Base-by-base conservation (phyloP, 92 coral and sea anemone species). In the Zoanthus solanderi region DNA sequence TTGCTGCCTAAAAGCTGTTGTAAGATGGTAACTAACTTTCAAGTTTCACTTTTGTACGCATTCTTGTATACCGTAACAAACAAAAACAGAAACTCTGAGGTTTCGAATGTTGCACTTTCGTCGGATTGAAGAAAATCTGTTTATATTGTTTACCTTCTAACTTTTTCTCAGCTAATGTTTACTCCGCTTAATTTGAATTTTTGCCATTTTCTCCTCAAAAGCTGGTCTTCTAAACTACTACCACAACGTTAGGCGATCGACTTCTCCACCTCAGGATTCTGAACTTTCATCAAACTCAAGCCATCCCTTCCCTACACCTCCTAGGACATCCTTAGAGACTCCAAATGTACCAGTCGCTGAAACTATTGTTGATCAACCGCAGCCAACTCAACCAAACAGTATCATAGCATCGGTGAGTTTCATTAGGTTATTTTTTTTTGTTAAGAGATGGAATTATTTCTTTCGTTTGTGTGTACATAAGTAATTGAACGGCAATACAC, bases 211-310 rank as follows among this genome's bases (percentile, higher is more conserved):
- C n/a, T 16, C 4, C 13, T 48, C 67, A 77, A 53, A 23, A 76
- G 82, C 82, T 18, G 82, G 82, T 37, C n/a, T 77, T 54, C 47
- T 77, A n/a, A 77, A 53, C 28, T 77, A 77, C 29, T 77, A 77
- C 15, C 82, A 67, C 47, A 77, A 54, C 28, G 82, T 77, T 50
- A 50, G 54, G 8, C 82, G 67, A 30, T 77, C 82, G 68, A 67
- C 82, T 9, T 77, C 47, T 16, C 17, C 29, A 15, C 14, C 82
- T 0, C 28, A 32, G 0, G 67, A 53, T 56, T 65, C 57, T 7
- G 34, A 61, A 6, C 32, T 75, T 6, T 45, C n/a, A n/a, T 34
- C 85, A 30, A 14, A 61, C 4, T 10, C 56, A 45, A 31, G 16
- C 50, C 85, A 50, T 29, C n/a, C 84, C 37, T 53, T 18, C 13